phyloP scores from a whole-genome alignment of 2,797 vertebrate species.

The Amphiprion clarkii region DNA sequence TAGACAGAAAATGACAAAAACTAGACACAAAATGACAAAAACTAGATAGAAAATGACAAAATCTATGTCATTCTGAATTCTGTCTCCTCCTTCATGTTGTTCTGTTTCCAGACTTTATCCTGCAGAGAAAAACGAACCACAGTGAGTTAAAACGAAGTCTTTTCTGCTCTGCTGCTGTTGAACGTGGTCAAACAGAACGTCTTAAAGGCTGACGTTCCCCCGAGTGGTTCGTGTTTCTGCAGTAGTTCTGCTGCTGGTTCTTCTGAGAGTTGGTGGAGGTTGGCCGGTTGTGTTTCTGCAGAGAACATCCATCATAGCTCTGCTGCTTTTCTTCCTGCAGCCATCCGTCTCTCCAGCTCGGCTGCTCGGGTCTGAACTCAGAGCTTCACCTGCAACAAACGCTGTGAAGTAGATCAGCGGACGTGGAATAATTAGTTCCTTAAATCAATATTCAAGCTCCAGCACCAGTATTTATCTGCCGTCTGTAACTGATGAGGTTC shows the following conservation, averaged over 20 bases:
- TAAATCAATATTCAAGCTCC: slow-evolving; percentile 54
- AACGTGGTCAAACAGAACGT: slow-evolving; percentile 22
- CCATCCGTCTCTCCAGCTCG: slow-evolving; percentile 72
- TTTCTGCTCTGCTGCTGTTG: not conserved
- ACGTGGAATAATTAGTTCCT: slow-evolving; percentile 62
- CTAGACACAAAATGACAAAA: too few relatives aligned
- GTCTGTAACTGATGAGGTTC: slow-evolving; percentile 34
- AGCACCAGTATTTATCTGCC: slow-evolving; percentile 63
- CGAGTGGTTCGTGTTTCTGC: not conserved
- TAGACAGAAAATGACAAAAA: too few relatives aligned
- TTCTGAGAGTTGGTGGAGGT: slow-evolving; percentile 82
- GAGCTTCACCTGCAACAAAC: not conserved
- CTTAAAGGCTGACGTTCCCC: slow-evolving; percentile 7
- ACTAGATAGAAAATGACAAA: too few relatives aligned
- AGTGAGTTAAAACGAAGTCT: not conserved
- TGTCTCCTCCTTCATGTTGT: too few relatives aligned
- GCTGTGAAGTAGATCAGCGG: slow-evolving; percentile 57
- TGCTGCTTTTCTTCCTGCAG: slow-evolving; percentile 52
- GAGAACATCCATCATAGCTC: slow-evolving; percentile 85
- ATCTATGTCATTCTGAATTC: too few relatives aligned
- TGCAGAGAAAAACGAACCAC: too few relatives aligned
- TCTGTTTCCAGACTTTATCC: too few relatives aligned
- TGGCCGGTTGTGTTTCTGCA: slow-evolving; percentile 81
- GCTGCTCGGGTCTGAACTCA: slow-evolving; percentile 55
- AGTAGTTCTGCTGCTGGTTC: slow-evolving; percentile 53